Conservation (phyloP, 2,888 invertebrate species). For the Spilarctia lutea region DNA sequence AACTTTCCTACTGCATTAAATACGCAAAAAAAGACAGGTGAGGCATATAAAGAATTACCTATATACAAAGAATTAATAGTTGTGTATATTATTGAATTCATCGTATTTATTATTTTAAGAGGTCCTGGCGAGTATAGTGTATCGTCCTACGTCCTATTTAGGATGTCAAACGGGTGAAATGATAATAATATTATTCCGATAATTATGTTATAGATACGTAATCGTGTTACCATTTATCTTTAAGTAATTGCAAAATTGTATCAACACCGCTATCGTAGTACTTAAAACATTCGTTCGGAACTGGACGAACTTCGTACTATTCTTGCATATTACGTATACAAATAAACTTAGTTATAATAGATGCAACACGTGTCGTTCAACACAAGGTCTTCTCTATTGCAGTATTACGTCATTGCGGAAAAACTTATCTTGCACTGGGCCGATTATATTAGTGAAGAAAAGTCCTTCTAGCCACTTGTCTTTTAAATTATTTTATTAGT, state of each 20-base stretch:
- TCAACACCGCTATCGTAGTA: conserved; percentile 10
- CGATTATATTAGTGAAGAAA: conserved; percentile 17
- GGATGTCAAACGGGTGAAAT: not conserved
- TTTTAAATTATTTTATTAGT: conserved; percentile 1
- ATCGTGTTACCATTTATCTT: not conserved
- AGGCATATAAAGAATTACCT: not conserved
- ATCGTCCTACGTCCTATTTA: not conserved
- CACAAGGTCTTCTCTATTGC: conserved; percentile 56
- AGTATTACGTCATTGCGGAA: conserved; percentile 52
- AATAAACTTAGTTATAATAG: conserved; percentile 49
- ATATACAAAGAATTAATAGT: not conserved
- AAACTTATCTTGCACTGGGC: conserved; percentile 45
- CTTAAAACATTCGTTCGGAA: conserved; percentile 22
- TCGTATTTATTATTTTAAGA: not conserved
- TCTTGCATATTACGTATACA: conserved; percentile 42
- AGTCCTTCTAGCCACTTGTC: conserved; percentile 17
- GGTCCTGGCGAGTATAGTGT: not conserved
- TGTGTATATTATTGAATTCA: not conserved
- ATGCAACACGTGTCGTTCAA: conserved; percentile 56
- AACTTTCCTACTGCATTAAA: not conserved
- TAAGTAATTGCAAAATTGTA: not conserved
- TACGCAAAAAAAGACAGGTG: not conserved
- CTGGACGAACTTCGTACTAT: conserved; percentile 35
- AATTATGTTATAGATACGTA: not conserved
- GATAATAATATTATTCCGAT: not conserved